Evolutionary conservation across 2,113 vertebrate species (phyloP).

Genomic region (Craseonycteris thonglongyai): DNA sequence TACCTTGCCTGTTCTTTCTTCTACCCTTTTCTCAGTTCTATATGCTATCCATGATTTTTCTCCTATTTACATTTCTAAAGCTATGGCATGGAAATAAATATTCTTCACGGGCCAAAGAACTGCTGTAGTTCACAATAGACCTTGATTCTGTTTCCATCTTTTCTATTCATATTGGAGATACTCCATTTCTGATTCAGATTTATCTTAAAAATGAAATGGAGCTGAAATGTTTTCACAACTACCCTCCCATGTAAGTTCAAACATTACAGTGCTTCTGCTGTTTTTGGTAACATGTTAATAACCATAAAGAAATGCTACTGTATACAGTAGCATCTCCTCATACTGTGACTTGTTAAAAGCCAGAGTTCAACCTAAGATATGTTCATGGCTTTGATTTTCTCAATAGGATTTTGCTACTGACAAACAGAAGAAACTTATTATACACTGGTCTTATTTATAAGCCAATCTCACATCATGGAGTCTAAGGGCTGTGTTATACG

Average conservation of each 20-base stretch:
- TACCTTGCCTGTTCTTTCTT: constrained; percentile 42
- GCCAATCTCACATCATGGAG: background rate
- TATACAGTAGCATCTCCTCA: background rate
- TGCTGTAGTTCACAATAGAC: background rate
- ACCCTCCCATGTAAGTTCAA: background rate
- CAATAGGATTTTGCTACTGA: background rate
- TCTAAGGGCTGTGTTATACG: background rate
- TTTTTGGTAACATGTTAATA: background rate
- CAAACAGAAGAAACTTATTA: background rate
- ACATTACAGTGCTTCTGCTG: background rate
- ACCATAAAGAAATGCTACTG: background rate
- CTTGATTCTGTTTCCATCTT: background rate
- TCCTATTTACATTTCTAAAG: constrained; percentile 26
- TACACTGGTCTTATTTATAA: background rate
- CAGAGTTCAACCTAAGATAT: background rate
- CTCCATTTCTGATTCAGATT: background rate
- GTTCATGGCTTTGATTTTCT: background rate
- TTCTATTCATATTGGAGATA: background rate
- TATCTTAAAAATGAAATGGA: background rate
- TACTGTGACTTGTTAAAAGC: background rate
- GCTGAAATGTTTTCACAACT: background rate
- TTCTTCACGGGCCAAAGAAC: background rate
- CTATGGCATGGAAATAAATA: background rate
- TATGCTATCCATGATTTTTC: constrained; percentile 26
- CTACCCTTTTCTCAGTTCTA: constrained; percentile 5